phyloP scores from a whole-genome alignment of 1,140 invertebrate genomes.

The Thaumetopoea pityocampa region DNA sequence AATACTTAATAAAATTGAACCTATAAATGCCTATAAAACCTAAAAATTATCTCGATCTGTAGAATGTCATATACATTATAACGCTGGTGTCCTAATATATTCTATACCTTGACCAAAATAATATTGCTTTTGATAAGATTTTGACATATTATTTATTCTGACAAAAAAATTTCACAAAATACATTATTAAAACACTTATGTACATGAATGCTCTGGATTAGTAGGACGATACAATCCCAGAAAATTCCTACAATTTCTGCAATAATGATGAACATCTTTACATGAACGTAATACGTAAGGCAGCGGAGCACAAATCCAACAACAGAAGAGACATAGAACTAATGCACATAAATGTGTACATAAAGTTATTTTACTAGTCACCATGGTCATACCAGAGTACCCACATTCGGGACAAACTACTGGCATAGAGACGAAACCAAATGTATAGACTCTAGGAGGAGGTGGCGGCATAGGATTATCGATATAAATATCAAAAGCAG shows the following conservation, averaged over 20 bases:
- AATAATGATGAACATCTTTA: slow-evolving; percentile 68
- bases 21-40: too few relatives aligned
- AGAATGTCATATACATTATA: too few relatives aligned
- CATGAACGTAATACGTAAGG: slow-evolving; percentile 61
- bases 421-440: slow-evolving; percentile 51
- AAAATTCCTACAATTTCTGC: slow-evolving; percentile 55
- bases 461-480: slow-evolving; percentile 42
- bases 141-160: too few relatives aligned
- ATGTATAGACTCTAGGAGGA: slow-evolving; percentile 40
- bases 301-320: slow-evolving; percentile 62
- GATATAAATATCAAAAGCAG: slow-evolving; percentile 62
- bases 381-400: slow-evolving; percentile 46
- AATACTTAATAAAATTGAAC: too few relatives aligned
- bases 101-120: too few relatives aligned
- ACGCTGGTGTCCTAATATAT: too few relatives aligned
- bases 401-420: slow-evolving; percentile 61
- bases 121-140: too few relatives aligned
- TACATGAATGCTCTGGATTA: slow-evolving; percentile 38
- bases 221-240: slow-evolving; percentile 62
- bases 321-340: slow-evolving; percentile 54
- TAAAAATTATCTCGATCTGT: too few relatives aligned
- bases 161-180: not conserved
- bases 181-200: not conserved
- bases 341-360: slow-evolving; percentile 61
- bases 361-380: slow-evolving; percentile 49